These are phyloP conservation scores for Eidolon helvum DNA, from an alignment of 2,113 vertebrate species.

Conservation along the genomic window DNA sequence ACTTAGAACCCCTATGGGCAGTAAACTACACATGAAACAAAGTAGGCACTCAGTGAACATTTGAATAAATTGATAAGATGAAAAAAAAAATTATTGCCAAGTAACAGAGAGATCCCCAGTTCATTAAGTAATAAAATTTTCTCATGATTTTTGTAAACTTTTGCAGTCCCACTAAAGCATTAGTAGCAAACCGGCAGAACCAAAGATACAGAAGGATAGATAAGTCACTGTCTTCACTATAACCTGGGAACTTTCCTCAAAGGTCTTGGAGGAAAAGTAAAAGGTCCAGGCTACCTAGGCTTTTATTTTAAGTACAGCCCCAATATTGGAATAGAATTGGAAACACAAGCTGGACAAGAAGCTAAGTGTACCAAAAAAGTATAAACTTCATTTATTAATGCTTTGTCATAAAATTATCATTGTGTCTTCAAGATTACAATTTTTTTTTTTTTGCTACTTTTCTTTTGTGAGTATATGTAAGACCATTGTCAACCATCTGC, in stretches of 20 bases:
- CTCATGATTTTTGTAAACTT: neutral
- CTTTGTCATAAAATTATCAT: neutral
- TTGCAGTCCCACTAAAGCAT: neutral
- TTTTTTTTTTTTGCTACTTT: neutral
- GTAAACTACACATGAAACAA: neutral
- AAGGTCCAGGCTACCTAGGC: neutral
- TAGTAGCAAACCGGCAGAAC: neutral
- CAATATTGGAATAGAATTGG: neutral
- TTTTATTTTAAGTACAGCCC: neutral
- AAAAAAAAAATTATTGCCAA: neutral
- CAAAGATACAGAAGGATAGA: neutral
- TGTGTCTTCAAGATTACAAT: neutral
- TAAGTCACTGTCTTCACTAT: neutral
- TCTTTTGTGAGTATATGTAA: neutral
- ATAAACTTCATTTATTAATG: neutral
- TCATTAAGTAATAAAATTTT: neutral
- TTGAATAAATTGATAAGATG: neutral
- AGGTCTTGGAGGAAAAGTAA: neutral
- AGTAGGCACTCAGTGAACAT: neutral
- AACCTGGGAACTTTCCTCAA: neutral
- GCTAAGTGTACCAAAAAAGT: neutral
- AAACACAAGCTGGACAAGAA: neutral
- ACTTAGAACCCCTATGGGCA: neutral
- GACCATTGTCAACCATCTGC: neutral
- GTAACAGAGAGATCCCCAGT: neutral